Evolutionary conservation across 2,797 vertebrate genomes (phyloP).

Genomic region (Semaprochilodus insignis): DNA sequence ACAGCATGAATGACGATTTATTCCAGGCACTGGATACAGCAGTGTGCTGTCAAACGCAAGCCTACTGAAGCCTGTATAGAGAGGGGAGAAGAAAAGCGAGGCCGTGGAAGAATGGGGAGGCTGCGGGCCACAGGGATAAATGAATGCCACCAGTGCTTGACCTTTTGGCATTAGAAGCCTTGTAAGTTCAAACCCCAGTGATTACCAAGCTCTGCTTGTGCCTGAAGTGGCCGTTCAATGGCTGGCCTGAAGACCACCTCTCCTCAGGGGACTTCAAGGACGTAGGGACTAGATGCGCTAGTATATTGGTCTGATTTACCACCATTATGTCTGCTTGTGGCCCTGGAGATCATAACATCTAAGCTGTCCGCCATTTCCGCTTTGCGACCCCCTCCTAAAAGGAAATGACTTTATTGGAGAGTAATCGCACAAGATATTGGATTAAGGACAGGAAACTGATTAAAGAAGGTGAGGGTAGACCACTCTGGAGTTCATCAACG

Average conservation of each 20-base stretch:
- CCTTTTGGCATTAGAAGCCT: constrained; percentile 73
- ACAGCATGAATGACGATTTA: constrained; percentile 52
- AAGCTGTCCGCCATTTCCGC: not conserved
- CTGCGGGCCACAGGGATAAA: constrained; percentile 45
- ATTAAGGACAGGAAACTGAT: constrained; percentile 73
- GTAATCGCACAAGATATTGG: constrained; percentile 76
- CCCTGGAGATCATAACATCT: constrained; percentile 42
- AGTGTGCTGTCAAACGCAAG: constrained; percentile 23
- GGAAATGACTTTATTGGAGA: constrained; percentile 45
- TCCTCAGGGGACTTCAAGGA: not conserved
- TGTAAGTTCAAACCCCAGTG: constrained; percentile 77
- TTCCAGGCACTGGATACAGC: constrained; percentile 10
- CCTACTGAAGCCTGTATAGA: constrained; percentile 45
- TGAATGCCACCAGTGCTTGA: constrained; percentile 76
- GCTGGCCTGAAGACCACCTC: constrained; percentile 10
- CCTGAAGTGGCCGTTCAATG: constrained; percentile 40
- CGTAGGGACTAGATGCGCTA: not conserved
- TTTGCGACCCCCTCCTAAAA: not conserved
- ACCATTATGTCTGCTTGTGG: constrained; percentile 43
- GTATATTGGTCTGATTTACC: constrained; percentile 46
- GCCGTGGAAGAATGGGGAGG: constrained; percentile 35
- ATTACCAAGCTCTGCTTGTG: constrained; percentile 67
- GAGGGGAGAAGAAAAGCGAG: constrained; percentile 64
- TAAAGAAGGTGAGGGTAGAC: constrained; percentile 49
- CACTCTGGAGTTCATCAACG: not conserved